phyloP scores from a whole-genome alignment of 2,113 vertebrate species.

The Xerus inauris region DNA sequence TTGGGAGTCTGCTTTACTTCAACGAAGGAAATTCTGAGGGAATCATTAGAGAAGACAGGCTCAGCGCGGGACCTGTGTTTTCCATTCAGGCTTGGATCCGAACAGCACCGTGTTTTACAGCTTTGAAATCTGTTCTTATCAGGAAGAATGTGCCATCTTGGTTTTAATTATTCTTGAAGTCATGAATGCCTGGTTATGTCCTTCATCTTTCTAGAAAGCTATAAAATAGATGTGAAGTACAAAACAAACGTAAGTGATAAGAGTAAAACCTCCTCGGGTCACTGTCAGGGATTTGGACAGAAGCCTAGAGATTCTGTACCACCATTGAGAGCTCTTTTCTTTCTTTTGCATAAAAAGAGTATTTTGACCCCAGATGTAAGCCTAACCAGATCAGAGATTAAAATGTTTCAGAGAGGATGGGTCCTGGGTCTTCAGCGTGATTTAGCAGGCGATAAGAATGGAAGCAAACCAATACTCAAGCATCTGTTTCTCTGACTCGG shows the following conservation, averaged over 20 bases:
- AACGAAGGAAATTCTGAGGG: not conserved
- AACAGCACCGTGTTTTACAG: not conserved
- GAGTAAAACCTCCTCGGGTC: not conserved
- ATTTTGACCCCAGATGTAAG: not conserved
- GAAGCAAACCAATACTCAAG: not conserved
- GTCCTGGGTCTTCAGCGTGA: not conserved
- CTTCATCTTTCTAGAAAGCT: not conserved
- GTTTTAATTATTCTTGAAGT: slow-evolving; percentile 31
- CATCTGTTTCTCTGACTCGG: not conserved
- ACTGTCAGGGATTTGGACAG: not conserved
- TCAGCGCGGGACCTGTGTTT: not conserved
- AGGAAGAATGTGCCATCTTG: not conserved
- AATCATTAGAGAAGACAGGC: not conserved
- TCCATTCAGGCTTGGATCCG: not conserved
- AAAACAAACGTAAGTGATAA: not conserved
- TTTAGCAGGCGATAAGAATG: not conserved
- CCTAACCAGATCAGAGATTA: not conserved
- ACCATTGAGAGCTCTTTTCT: not conserved
- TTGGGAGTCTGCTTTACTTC: slow-evolving; percentile 47
- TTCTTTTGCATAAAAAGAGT: not conserved
- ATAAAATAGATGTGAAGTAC: not conserved
- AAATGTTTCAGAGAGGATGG: not conserved
- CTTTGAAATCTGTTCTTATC: not conserved
- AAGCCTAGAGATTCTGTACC: not conserved
- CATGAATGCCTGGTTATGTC: not conserved